Evolutionary conservation across 1,140 invertebrate genomes (phyloP), one percentile per base, ranked within the genome.

Genomic region (Augochlora pura): DNA sequence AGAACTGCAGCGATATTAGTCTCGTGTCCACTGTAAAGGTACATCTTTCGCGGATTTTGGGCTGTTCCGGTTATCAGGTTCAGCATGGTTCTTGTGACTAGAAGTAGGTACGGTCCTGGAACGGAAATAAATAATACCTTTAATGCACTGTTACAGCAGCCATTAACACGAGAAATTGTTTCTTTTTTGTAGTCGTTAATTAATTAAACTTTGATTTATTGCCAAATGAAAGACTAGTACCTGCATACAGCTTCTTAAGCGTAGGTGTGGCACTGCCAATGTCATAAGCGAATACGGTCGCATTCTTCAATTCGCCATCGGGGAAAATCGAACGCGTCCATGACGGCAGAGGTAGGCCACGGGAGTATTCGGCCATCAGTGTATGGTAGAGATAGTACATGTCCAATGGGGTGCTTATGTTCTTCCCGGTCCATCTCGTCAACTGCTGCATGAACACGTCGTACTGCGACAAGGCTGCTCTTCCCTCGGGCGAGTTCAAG

Each of bases 1-100:
- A 97, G 92, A 12, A 97, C 81, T 21, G 94, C 94, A 1, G 95
- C 94, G 6, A 97, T 91, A 39, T 95, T 96, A 64, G 95, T 95
- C 88, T 97, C 96, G 88, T 97, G 96, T 12, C 93, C 95, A 6
- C 95, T 95, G 86, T 94, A 95, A 49, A 95, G 77, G 63, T 93
- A 93, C 54, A 96, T 83, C 80, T 95, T 95, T 1, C 91, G 88
- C 1, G 70, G 66, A 49, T 90, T 86, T 9, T 79, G 67, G 38
- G 89, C 66, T 16, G 86, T 84, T 4, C 90, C 88, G 12, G 91
- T 90, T 52, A 93, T 89, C 38, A 91, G 90, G 4, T 89, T 82
- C 49, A 83, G 49, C 77, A 88, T 89, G 21, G 94, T 93, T 25
- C 94, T 92, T 9, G 95, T 81, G 64, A 96, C 94, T 42, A 94